Percentiles rank a stretch among this genome's conserved stretches.
phyloP scores from a whole-genome alignment of 2,888 invertebrate species.

The Stratiomys singularior region DNA sequence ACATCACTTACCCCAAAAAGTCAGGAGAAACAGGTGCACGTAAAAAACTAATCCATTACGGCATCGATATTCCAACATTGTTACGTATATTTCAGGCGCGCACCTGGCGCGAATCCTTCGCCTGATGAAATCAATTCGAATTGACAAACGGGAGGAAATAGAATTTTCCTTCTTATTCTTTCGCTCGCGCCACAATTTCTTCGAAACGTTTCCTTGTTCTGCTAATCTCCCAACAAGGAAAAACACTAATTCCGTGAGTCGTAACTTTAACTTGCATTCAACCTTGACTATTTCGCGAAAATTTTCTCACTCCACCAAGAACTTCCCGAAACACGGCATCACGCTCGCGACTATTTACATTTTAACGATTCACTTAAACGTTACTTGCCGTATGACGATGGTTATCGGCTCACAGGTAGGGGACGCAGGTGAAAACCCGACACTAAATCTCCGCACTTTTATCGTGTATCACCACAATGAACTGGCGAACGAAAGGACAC shows the following conservation, averaged over 20 bases:
- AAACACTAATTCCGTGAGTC: neutral
- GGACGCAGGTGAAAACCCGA: constrained; percentile 25
- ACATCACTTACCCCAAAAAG: constrained; percentile 59
- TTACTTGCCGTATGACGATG: neutral
- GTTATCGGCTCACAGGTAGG: neutral
- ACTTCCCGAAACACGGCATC: neutral
- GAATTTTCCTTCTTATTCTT: neutral
- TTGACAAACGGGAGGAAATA: neutral
- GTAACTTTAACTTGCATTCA: neutral
- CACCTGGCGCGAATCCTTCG: constrained; percentile 22
- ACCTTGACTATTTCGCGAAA: neutral
- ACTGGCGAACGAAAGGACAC: neutral
- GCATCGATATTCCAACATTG: constrained; percentile 58
- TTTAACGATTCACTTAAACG: constrained; percentile 45
- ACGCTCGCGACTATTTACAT: constrained; percentile 36
- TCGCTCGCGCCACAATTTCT: neutral
- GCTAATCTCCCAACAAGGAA: constrained; percentile 5
- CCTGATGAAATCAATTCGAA: constrained; percentile 15
- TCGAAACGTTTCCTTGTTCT: neutral
- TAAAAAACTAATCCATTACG: constrained; percentile 58
- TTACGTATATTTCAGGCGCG: constrained; percentile 8
- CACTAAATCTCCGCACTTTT: constrained; percentile 38
- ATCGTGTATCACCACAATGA: neutral
- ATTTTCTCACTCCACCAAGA: neutral
- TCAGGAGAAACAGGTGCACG: constrained; percentile 60